Base-by-base conservation (phyloP, 2,888 invertebrate genomes). In the Microctonus hyperodae region DNA sequence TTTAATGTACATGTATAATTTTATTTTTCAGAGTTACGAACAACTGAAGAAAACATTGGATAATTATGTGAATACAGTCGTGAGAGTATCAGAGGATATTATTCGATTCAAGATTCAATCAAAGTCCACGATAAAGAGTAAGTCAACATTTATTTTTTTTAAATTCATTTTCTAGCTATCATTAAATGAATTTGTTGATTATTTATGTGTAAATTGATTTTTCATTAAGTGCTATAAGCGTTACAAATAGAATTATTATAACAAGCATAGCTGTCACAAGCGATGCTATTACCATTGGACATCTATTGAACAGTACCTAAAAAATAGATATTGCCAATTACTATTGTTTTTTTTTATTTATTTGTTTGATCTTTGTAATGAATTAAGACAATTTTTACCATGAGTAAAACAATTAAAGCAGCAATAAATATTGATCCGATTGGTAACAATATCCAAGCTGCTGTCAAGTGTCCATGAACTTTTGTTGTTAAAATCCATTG, bases 61-160 rank as follows among this genome's bases (percentile, higher is more conserved):
- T 20, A 87, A 88, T 72, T 93, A 93, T 74, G 84, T 90, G 23
- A 85, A 89, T 73, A 89, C 89, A 2, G 88, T 90, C 0, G 84
- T 87, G 48, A 86, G 91, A 69, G 89, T 90, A 51, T 91, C 92
- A 0, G 87, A 88, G 68, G 90, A 91, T 77, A 90, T 89, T 86
- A 86, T 87, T 74, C 74, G 84, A 73, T 74, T 78, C 61, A 79
- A 78, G 72, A 61, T 72, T 51, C 70, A 65, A 62, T 69, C 65
- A 35, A 69, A 56, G 40, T 53, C 37, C 68, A 69, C 22, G 59
- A 71, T 68, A 59, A 75, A 74, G 64, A 75, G 71, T 74, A 64
- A 74, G 76, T 77, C 50, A 56, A 37, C 61, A 40, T 16, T 53
- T 10, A 16, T 53, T 51, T 51, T 25, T 33, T 25, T 20, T 35